A percentile compares a stretch with the other conserved stretches of the same genome.
Evolutionary conservation across 1,140 invertebrate species (phyloP).

Genomic region (Coenobita brevimanus): DNA sequence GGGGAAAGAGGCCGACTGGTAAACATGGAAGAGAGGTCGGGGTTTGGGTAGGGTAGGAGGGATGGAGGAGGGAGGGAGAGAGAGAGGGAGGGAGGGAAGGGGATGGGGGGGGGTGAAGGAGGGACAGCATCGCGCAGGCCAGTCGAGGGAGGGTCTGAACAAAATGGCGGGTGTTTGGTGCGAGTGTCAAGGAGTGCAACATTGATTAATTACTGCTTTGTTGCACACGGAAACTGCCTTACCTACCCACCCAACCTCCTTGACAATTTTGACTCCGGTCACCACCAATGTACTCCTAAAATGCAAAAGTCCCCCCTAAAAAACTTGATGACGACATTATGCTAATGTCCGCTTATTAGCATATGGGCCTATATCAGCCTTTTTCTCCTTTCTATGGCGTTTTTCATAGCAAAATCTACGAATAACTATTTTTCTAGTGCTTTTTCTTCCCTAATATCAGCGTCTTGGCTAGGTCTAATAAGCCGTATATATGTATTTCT

Average conservation of each 20-base stretch:
- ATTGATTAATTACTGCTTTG: conserved; percentile 45
- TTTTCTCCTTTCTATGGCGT: no score
- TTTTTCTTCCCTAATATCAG: no score
- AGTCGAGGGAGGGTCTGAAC: conserved; percentile 9
- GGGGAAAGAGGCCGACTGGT: background rate
- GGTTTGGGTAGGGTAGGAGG: background rate
- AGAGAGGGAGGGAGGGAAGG: background rate
- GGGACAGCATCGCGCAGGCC: conserved; percentile 12
- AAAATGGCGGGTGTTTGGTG: conserved; percentile 38
- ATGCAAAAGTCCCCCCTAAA: no score
- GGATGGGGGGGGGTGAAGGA: background rate
- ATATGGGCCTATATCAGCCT: background rate
- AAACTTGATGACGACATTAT: conserved; percentile 23
- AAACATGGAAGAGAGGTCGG: background rate
- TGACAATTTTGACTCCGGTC: no score
- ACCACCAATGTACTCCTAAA: no score
- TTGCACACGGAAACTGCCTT: conserved; percentile 21
- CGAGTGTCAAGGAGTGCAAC: background rate
- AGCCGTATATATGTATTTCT: conserved; percentile 23
- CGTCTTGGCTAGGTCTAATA: background rate
- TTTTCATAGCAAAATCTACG: background rate
- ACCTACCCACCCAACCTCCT: background rate
- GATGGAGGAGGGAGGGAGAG: background rate
- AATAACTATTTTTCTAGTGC: background rate
- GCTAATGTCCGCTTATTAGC: conserved; percentile 33